Conservation (phyloP, 2,888 invertebrate genomes). For the Phortica magna region DNA sequence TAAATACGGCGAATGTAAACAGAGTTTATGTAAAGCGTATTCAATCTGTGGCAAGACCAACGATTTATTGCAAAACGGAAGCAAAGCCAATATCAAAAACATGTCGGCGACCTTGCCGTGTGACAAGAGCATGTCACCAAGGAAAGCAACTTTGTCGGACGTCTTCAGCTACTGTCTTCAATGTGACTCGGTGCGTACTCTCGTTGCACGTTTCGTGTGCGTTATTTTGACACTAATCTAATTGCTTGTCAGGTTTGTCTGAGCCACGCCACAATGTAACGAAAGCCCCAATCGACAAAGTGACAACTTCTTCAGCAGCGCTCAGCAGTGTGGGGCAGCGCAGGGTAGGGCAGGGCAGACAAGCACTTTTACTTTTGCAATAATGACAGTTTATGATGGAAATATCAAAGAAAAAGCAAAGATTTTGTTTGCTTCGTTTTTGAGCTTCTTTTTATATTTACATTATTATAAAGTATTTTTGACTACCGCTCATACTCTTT, state of each 20-base stretch:
- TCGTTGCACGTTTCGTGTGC: not conserved
- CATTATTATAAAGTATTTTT: too few relatives aligned
- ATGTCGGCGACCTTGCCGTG: not conserved
- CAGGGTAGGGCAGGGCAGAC: not conserved
- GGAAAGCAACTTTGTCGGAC: too few relatives aligned
- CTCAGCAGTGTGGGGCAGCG: not conserved
- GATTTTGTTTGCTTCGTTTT: not conserved
- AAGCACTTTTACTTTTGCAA: not conserved
- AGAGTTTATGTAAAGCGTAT: too few relatives aligned
- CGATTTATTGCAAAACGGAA: too few relatives aligned
- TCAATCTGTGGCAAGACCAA: too few relatives aligned
- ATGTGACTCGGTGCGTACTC: not conserved
- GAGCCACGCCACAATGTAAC: not conserved
- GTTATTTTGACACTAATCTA: not conserved
- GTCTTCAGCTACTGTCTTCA: too few relatives aligned
- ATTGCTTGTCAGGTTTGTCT: conserved; percentile 4
- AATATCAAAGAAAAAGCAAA: too few relatives aligned
- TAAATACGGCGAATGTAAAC: too few relatives aligned
- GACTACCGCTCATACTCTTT: too few relatives aligned
- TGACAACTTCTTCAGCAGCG: not conserved
- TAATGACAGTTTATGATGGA: too few relatives aligned
- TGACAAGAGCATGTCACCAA: too few relatives aligned
- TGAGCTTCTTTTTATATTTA: not conserved
- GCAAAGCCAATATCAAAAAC: not conserved
- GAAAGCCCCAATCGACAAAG: not conserved